Evolutionary conservation across 1,140 invertebrate species (phyloP).

Genomic region (Sycobia sp.): DNA sequence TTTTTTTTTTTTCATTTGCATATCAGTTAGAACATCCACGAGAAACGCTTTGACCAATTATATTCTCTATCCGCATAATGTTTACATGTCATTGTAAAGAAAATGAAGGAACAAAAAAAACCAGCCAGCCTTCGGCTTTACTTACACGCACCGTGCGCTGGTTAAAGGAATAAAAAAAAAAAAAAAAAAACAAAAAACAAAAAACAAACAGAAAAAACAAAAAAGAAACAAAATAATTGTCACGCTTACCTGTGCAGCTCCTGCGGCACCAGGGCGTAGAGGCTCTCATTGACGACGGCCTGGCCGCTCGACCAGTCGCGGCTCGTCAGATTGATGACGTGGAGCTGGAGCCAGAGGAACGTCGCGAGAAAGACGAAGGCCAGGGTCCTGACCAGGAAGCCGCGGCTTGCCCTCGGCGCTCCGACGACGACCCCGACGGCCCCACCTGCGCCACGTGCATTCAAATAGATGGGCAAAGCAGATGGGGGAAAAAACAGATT

Average conservation of each 20-base stretch:
- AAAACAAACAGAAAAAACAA: constrained; percentile 34
- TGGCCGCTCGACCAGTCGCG: constrained; percentile 50
- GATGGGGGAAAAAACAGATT: too few relatives aligned
- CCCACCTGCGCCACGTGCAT: constrained; percentile 44
- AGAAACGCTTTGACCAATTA: too few relatives aligned
- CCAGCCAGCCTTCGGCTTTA: too few relatives aligned
- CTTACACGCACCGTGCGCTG: too few relatives aligned
- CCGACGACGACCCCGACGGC: constrained; percentile 44
- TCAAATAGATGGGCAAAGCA: too few relatives aligned
- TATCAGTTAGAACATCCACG: too few relatives aligned
- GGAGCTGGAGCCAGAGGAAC: constrained; percentile 73
- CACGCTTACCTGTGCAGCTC: constrained; percentile 56
- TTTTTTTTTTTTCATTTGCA: too few relatives aligned
- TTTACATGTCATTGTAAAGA: too few relatives aligned
- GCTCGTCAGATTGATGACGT: constrained; percentile 67
- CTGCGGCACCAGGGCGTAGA: constrained; percentile 59
- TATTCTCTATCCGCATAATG: too few relatives aligned
- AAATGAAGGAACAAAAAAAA: too few relatives aligned
- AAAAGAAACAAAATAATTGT: not conserved
- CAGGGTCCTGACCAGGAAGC: constrained; percentile 66
- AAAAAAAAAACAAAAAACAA: too few relatives aligned
- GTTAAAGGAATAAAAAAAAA: too few relatives aligned
- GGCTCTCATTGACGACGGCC: constrained; percentile 52
- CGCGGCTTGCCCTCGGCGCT: constrained; percentile 53
- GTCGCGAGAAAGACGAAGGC: constrained; percentile 69